phyloP scores from a whole-genome alignment of 2,888 invertebrate species.

The Monochamus alternatus region DNA sequence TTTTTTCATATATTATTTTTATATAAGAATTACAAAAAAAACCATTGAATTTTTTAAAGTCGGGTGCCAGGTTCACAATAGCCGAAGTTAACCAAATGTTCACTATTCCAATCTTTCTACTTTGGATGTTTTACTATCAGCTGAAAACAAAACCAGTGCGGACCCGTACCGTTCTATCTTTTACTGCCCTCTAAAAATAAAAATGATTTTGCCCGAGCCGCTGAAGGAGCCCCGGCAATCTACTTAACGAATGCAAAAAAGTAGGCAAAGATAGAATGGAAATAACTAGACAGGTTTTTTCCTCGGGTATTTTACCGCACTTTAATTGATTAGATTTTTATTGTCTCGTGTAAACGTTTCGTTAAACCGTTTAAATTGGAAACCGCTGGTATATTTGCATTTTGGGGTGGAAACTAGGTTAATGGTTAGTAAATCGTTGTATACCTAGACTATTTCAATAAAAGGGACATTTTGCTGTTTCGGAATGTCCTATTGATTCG shows the following conservation, averaged over 20 bases:
- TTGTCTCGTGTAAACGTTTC: conserved; percentile 44
- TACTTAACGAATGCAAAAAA: conserved; percentile 26
- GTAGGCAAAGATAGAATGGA: conserved; percentile 7
- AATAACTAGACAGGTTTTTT: conserved; percentile 20
- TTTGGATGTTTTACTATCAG: no score
- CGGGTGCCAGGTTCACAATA: no score
- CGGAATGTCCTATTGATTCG: conserved; percentile 17
- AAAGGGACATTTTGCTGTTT: conserved; percentile 30
- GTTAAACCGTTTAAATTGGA: conserved; percentile 48
- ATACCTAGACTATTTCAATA: conserved; percentile 45
- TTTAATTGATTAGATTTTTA: conserved; percentile 51
- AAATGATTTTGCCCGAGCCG: not conserved
- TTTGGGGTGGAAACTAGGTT: conserved; percentile 48
- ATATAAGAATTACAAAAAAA: no score
- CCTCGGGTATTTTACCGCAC: conserved; percentile 37
- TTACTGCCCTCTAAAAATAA: conserved; percentile 1
- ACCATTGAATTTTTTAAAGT: no score
- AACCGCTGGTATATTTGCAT: conserved; percentile 50
- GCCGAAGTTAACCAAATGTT: no score
- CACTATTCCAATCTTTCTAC: no score
- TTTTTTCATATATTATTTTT: no score
- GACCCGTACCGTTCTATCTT: not conserved
- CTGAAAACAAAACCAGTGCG: no score
- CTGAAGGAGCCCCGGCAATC: conserved; percentile 20
- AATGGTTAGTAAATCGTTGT: conserved; percentile 51